Evolutionary conservation across 2,888 invertebrate species (phyloP).

Genomic region (Agonopterix arenella): DNA sequence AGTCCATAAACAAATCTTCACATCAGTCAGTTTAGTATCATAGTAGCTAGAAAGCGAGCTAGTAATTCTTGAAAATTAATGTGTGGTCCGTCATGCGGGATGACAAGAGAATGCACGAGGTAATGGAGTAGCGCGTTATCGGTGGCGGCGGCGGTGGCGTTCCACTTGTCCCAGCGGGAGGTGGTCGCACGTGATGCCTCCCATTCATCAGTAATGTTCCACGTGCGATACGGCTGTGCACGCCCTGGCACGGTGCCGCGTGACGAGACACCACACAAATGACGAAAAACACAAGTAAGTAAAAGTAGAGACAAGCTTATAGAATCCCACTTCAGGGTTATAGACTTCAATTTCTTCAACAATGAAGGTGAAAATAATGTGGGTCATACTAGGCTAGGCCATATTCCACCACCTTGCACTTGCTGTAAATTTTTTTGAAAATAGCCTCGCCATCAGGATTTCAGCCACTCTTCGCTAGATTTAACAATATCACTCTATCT

Average conservation of each 20-base stretch:
- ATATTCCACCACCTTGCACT: too few species aligned
- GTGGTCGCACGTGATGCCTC: slow-evolving; percentile 46
- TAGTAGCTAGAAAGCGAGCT: slow-evolving; percentile 6
- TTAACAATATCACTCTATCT: too few species aligned
- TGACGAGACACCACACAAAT: slow-evolving; percentile 50
- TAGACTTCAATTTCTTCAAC: too few species aligned
- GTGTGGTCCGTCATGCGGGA: slow-evolving; percentile 19
- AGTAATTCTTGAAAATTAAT: slow-evolving; percentile 25
- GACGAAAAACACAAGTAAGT: slow-evolving; percentile 26
- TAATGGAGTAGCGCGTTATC: slow-evolving; percentile 14
- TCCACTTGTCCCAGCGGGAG: slow-evolving; percentile 14
- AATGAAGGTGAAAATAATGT: too few species aligned
- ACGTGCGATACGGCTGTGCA: slow-evolving; percentile 45
- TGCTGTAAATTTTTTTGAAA: too few species aligned
- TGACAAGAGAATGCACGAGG: slow-evolving; percentile 19
- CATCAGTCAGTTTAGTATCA: slow-evolving; percentile 20
- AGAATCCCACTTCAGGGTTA: too few species aligned
- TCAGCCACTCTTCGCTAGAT: too few species aligned
- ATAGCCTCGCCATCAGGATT: too few species aligned
- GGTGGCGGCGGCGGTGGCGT: slow-evolving; percentile 7
- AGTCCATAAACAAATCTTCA: slow-evolving; percentile 20
- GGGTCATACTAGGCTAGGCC: too few species aligned
- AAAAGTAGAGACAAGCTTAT: not conserved
- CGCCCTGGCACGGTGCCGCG: slow-evolving; percentile 64
- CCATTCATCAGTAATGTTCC: slow-evolving; percentile 66